A percentile compares a stretch with the other conserved stretches of the same genome.
These are phyloP conservation scores for Eospalax fontanierii DNA, from an alignment of 2,797 vertebrate species.

Conservation along the genomic window DNA sequence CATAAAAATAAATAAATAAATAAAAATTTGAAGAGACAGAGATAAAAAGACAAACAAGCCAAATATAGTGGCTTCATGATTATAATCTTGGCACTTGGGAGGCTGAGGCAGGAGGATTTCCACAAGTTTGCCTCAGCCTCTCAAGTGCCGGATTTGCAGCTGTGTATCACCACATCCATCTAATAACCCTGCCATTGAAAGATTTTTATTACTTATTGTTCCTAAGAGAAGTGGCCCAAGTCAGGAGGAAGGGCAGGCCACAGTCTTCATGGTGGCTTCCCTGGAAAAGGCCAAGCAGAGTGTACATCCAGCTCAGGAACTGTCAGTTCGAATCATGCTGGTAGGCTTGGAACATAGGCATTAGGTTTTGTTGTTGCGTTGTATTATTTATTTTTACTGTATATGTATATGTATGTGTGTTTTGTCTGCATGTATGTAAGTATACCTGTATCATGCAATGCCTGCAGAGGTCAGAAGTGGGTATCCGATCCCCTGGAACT, in stretches of 20 bases:
- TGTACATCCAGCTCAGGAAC: background rate
- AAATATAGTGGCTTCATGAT: background rate
- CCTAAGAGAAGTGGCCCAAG: background rate
- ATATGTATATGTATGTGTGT: too few species aligned
- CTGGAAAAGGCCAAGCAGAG: background rate
- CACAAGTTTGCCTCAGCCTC: background rate
- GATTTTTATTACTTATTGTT: background rate
- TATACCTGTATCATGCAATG: too few species aligned
- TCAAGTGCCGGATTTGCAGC: background rate
- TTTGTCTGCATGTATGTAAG: too few species aligned
- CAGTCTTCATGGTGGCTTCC: background rate
- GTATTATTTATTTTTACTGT: too few species aligned
- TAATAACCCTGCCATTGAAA: background rate
- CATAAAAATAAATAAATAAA: too few species aligned
- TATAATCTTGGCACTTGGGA: background rate
- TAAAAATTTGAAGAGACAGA: too few species aligned
- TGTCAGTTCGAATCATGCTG: background rate
- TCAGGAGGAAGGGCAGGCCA: background rate
- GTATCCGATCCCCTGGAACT: too few species aligned
- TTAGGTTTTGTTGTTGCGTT: too few species aligned
- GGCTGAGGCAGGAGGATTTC: background rate
- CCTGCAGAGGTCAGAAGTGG: too few species aligned
- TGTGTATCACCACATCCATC: background rate
- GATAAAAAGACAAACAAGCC: background rate
- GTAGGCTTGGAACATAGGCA: background rate